These are phyloP conservation scores for Caenorhabditis briggsae DNA, from an alignment of 1,140 invertebrate genomes.

Conservation along the genomic window DNA sequence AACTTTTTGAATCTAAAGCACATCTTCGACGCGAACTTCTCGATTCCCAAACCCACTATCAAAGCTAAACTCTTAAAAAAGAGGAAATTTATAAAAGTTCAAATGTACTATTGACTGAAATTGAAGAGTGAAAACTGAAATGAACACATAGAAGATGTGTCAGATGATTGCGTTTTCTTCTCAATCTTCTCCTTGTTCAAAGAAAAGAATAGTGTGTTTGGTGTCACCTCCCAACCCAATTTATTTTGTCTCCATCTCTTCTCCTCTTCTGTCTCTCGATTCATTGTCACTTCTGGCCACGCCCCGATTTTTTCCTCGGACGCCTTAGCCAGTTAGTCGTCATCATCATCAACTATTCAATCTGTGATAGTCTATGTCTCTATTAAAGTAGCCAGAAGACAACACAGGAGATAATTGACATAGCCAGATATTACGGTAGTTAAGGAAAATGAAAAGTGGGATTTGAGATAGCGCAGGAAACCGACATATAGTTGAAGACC, in stretches of 20 bases:
- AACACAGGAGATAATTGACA: slow-evolving; percentile 5
- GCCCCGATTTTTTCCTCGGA: slow-evolving; percentile 14
- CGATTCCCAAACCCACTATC: too few relatives aligned
- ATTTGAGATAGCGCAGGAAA: too few relatives aligned
- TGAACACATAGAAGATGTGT: slow-evolving; percentile 24
- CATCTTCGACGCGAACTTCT: too few relatives aligned
- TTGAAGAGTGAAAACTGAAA: slow-evolving; percentile 10
- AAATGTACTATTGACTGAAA: slow-evolving; percentile 10
- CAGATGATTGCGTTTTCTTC: slow-evolving; percentile 25
- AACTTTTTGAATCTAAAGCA: too few relatives aligned
- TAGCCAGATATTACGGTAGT: background rate
- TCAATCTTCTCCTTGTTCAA: background rate
- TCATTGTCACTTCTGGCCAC: slow-evolving; percentile 21
- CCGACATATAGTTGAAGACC: too few relatives aligned
- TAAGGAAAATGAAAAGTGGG: too few relatives aligned
- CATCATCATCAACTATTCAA: background rate
- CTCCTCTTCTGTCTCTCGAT: background rate
- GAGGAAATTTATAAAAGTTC: background rate
- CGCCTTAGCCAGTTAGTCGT: slow-evolving; percentile 39
- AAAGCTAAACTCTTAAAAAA: too few relatives aligned
- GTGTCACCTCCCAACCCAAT: slow-evolving; percentile 55
- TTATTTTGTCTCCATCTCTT: slow-evolving; percentile 33
- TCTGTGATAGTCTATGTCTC: slow-evolving; percentile 45
- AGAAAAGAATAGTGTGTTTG: slow-evolving; percentile 29
- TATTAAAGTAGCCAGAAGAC: background rate